Evolutionary conservation across 2,113 vertebrate species (phyloP).

Genomic region (Willisornis vidua): DNA sequence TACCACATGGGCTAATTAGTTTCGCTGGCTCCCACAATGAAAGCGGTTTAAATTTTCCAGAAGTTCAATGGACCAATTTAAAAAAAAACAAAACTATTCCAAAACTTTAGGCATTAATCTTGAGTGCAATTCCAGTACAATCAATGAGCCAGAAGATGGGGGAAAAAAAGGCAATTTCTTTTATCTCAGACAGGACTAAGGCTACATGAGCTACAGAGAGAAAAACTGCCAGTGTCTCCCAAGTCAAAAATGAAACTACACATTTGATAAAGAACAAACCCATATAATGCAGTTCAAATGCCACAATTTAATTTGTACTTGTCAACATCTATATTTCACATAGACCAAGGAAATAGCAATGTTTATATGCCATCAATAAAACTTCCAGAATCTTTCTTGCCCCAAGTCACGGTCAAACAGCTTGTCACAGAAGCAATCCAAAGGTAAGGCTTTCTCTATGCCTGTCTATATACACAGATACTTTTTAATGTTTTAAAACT

Average conservation of each 20-base stretch:
- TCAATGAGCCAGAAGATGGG: neutral
- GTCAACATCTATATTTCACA: neutral
- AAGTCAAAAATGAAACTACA: neutral
- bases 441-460: neutral
- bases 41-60: constrained; percentile 38
- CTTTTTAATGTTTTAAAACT: neutral
- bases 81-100: neutral
- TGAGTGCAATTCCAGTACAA: neutral
- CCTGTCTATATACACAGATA: neutral
- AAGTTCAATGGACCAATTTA: constrained; percentile 1
- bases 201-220: neutral
- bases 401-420: neutral
- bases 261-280: neutral
- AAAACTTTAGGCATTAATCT: neutral
- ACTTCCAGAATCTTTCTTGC: neutral
- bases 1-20: constrained; percentile 40
- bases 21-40: neutral
- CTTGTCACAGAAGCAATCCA: neutral
- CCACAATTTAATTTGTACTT: neutral
- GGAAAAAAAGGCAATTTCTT: neutral
- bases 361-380: neutral
- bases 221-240: neutral
- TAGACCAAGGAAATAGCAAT: neutral
- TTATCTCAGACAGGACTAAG: neutral
- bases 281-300: neutral